Conservation (phyloP, 2,113 vertebrate genomes). For the Puma concolor region DNA sequence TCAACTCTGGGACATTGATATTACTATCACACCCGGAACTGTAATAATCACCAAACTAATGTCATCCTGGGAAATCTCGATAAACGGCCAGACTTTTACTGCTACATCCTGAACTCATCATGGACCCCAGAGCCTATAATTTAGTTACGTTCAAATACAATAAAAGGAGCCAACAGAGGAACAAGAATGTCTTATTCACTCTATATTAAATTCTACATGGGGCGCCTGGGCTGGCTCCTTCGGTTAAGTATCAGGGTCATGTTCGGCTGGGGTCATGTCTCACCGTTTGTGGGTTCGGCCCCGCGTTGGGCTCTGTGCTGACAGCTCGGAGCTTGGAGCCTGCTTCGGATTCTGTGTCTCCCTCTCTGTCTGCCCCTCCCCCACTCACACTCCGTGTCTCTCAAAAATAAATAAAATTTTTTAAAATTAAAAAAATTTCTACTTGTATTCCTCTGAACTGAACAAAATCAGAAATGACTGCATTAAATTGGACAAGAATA, state of each 20-base stretch:
- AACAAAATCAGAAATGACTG: conserved; percentile 47
- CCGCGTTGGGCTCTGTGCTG: too few species aligned
- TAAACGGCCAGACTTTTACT: conserved; percentile 2
- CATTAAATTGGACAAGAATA: conserved; percentile 16
- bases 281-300: too few species aligned
- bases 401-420: too few species aligned
- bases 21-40: conserved; percentile 4
- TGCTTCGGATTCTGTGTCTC: too few species aligned
- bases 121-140: background rate
- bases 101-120: background rate
- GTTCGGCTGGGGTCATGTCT: too few species aligned
- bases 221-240: too few species aligned
- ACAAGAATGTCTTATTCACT: background rate
- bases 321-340: too few species aligned
- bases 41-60: background rate
- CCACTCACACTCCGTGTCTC: too few species aligned
- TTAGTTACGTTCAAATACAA: background rate
- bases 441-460: background rate
- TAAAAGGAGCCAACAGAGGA: background rate
- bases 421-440: background rate
- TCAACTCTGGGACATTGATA: background rate
- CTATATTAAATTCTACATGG: conserved; percentile 9
- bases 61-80: background rate
- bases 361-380: too few species aligned
- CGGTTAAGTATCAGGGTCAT: too few species aligned